Percentiles rank a stretch among this genome's conserved stretches.
These are phyloP conservation scores for Pseudorhombus dupliciocellatus DNA, from an alignment of 2,113 vertebrate genomes.

Conservation along the genomic window DNA sequence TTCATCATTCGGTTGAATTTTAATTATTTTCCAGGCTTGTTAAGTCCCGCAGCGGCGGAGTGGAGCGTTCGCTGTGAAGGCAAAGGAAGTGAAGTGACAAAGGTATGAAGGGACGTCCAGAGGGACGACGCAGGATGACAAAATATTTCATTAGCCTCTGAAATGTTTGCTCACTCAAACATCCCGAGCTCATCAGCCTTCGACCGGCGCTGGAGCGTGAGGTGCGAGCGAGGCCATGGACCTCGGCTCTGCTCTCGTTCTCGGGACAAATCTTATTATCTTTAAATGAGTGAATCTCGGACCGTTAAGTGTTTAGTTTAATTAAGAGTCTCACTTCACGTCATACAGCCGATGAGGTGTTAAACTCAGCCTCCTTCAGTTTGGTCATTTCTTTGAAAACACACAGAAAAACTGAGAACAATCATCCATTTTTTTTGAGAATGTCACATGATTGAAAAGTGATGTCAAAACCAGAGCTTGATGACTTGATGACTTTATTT, in stretches of 20 bases:
- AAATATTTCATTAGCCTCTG: constrained; percentile 73
- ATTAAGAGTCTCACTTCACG: constrained; percentile 15
- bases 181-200: constrained; percentile 25
- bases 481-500: background rate
- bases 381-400: too few relatives aligned
- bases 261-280: constrained; percentile 10
- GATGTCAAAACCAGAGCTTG: too few relatives aligned
- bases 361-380: too few relatives aligned
- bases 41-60: constrained; percentile 48
- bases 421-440: too few relatives aligned
- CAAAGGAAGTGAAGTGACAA: constrained; percentile 64
- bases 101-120: constrained; percentile 51
- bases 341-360: background rate
- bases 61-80: constrained; percentile 50
- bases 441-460: too few relatives aligned
- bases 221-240: background rate
- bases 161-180: constrained; percentile 63
- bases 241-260: constrained; percentile 15
- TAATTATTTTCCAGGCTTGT: constrained; percentile 75
- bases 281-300: constrained; percentile 11
- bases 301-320: background rate
- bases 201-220: background rate
- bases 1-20: constrained; percentile 79
- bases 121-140: constrained; percentile 54
- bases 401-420: too few relatives aligned